A percentile compares a stretch with the other conserved stretches of the same genome.
Conservation (phyloP, 2,888 invertebrate genomes). For the Orchesella flavescens region DNA sequence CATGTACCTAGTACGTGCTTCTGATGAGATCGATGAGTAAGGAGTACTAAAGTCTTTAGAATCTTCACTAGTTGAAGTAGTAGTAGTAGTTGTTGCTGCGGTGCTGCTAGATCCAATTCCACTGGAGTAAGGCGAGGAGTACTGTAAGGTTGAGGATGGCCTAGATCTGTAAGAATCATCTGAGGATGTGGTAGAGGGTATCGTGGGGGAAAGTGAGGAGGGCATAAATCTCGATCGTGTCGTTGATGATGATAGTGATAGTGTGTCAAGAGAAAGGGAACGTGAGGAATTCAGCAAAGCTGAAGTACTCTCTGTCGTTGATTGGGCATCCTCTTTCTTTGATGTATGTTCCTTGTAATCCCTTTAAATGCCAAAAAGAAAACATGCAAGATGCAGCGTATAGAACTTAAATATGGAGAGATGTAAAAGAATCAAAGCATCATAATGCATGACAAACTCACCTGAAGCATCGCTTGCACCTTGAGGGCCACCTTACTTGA, state of each 20-base stretch:
- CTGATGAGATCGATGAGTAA: constrained; percentile 72
- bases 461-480: constrained; percentile 94
- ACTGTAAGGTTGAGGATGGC: constrained; percentile 30
- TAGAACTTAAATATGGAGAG: no score
- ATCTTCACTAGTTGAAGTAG: constrained; percentile 33
- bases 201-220: constrained; percentile 28
- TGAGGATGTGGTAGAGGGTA: constrained; percentile 27
- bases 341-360: constrained; percentile 93
- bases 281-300: constrained; percentile 45
- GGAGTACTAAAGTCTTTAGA: constrained; percentile 71
- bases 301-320: constrained; percentile 35
- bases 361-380: constrained; percentile 75
- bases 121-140: constrained; percentile 23
- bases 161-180: constrained; percentile 28
- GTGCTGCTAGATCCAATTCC: neutral
- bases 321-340: constrained; percentile 79
- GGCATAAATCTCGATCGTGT: constrained; percentile 34
- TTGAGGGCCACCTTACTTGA: constrained; percentile 93
- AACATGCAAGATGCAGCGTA: neutral
- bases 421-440: no score
- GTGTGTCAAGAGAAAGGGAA: constrained; percentile 41
- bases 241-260: constrained; percentile 20
- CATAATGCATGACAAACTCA: constrained; percentile 73
- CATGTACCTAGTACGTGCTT: constrained; percentile 70
- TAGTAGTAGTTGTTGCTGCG: neutral